A percentile compares a stretch with the other conserved stretches of the same genome.
Evolutionary conservation across 1,140 invertebrate species (phyloP).

Genomic region (Diabrotica virgifera): DNA sequence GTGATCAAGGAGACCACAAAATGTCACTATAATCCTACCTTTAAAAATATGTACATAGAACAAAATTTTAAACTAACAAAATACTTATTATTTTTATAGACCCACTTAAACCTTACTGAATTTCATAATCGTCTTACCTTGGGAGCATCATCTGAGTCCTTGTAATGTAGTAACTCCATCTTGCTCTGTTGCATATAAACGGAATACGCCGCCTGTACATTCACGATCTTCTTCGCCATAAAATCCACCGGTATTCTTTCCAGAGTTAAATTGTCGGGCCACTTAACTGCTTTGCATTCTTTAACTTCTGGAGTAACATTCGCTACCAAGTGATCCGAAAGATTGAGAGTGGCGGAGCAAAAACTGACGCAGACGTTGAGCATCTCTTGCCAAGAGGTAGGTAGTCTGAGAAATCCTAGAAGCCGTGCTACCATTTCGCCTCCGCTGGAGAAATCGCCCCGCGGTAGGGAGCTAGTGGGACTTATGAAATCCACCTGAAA

Average conservation of each 20-base stretch:
- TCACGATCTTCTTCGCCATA: conserved; percentile 59
- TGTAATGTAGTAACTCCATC: conserved; percentile 76
- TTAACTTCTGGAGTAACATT: conserved; percentile 67
- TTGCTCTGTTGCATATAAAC: conserved; percentile 65
- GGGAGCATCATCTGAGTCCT: conserved; percentile 66
- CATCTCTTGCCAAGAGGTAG: conserved; percentile 67
- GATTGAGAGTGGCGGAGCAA: conserved; percentile 59
- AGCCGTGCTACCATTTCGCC: conserved; percentile 73
- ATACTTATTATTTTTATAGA: no score
- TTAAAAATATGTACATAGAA: no score
- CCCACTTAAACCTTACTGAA: conserved; percentile 8
- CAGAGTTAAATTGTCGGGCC: conserved; percentile 53
- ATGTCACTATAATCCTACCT: no score
- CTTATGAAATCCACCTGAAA: conserved; percentile 66
- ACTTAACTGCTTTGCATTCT: conserved; percentile 59
- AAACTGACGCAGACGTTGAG: conserved; percentile 72
- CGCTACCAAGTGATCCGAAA: conserved; percentile 54
- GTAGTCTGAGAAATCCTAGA: conserved; percentile 76
- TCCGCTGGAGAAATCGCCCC: conserved; percentile 53
- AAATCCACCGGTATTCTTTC: conserved; percentile 70
- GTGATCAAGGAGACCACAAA: no score
- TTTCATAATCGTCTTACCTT: conserved; percentile 50
- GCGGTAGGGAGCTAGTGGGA: conserved; percentile 58
- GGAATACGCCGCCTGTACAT: conserved; percentile 49
- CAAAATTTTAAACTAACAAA: no score